Evolutionary conservation across 2,797 vertebrate genomes (phyloP), one percentile per base, ranked within the genome.

Genomic region (Melanotaenia nigrans): DNA sequence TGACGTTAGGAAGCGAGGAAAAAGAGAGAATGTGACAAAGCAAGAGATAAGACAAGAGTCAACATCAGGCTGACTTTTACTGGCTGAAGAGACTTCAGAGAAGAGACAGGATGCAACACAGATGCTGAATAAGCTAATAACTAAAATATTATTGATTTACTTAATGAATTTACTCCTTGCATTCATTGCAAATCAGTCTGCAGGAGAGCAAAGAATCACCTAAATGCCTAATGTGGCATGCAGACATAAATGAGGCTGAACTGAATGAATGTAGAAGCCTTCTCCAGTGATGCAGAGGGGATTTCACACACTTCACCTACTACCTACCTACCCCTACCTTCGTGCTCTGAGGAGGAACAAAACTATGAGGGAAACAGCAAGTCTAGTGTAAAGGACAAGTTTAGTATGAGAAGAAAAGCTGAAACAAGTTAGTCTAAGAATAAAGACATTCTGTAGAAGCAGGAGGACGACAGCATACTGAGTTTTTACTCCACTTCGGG

Each of bases 391-490:
- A 68, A 77, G 30, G 54, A 67, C 53, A 57, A 77, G 0, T 33
- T 62, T 56, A 42, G 22, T 51, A 42, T 20, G 1, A 47, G 55
- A 63, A 53, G 25, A 51, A 71, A 61, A 47, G 2, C 40, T 60
- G 56, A 70, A 61, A 60, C 24, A 22, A 24, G 20, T n/a, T 68
- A 60, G 57, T 71, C 38, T 56, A 32, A 71, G 40, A 56, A 60
- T 56, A 66, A 66, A 77, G 42, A 55, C 74, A 61, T 70, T 60
- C 22, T 65, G 40, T 73, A 53, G 74, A 68, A 22, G 58, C 13
- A 81, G 28, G 32, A 57, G 61, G 70, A 45, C 13, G 71, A n/a
- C 42, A 25, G 42, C 42, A 54, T 53, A 25, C n/a, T 63, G 61
- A 69, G 42, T 71, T 70, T 36, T 67, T 40, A 25, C 61, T 73